Conservation (phyloP, 1,140 invertebrate species). For the Drosophila triauraria region DNA sequence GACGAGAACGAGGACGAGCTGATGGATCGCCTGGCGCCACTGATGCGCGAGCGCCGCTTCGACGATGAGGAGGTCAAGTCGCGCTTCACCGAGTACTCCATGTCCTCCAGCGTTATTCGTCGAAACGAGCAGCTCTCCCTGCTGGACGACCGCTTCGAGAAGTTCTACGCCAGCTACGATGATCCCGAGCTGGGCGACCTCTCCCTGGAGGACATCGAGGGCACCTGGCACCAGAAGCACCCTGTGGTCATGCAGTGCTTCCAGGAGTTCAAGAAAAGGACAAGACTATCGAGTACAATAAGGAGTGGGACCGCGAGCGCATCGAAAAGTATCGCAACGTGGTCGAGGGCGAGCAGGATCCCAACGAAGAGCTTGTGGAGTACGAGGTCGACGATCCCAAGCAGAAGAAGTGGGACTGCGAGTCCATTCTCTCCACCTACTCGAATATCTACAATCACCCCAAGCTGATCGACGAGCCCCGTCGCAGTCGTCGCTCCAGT, state of each 20-base stretch:
- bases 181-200: conserved; percentile 95
- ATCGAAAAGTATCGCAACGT: conserved; percentile 86
- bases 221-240: conserved; percentile 89
- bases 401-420: conserved; percentile 94
- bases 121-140: conserved; percentile 93
- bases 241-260: conserved; percentile 89
- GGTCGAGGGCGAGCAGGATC: conserved; percentile 87
- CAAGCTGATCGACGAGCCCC: conserved; percentile 92
- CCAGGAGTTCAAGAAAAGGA: conserved; percentile 87
- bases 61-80: conserved; percentile 93
- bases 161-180: conserved; percentile 94
- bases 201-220: conserved; percentile 96
- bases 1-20: conserved; percentile 86
- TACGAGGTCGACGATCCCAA: conserved; percentile 87
- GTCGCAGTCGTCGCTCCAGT: conserved; percentile 86
- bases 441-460: conserved; percentile 97
- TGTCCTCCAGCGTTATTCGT: conserved; percentile 95
- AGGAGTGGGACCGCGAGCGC: conserved; percentile 89
- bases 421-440: conserved; percentile 95
- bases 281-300: conserved; percentile 87
- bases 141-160: conserved; percentile 96
- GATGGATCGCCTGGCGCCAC: conserved; percentile 86
- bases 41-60: conserved; percentile 86
- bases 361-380: conserved; percentile 87
- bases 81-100: conserved; percentile 96